Evolutionary conservation across 2,797 vertebrate genomes (phyloP).

Genomic region (Pangasius sanitwongsei): DNA sequence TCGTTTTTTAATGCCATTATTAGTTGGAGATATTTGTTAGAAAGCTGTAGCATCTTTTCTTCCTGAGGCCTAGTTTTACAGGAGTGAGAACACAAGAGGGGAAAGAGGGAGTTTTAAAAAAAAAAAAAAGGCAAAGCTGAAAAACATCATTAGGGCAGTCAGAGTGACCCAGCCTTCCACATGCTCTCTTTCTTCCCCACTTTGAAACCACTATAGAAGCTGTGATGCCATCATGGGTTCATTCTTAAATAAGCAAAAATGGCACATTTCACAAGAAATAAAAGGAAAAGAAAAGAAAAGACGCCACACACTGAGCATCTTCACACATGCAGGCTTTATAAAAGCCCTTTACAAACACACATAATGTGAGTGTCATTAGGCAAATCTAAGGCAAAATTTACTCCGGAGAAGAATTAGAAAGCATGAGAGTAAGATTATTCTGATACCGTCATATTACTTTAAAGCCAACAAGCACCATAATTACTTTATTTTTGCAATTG

Average conservation of each 20-base stretch:
- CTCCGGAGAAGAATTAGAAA: neutral
- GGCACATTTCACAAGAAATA: constrained; percentile 28
- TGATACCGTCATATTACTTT: neutral
- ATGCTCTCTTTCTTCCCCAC: constrained; percentile 6
- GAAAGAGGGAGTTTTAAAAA: neutral
- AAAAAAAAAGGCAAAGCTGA: neutral
- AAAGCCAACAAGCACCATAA: neutral
- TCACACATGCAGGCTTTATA: neutral
- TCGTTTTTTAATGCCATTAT: constrained; percentile 33
- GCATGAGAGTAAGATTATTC: neutral
- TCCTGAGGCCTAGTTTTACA: constrained; percentile 47
- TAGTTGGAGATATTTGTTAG: constrained; percentile 43
- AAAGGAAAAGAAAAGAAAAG: constrained; percentile 15
- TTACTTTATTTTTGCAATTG: neutral
- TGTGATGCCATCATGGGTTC: constrained; percentile 26
- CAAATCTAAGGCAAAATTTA: neutral
- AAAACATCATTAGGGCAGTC: constrained; percentile 53
- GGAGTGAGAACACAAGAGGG: constrained; percentile 40
- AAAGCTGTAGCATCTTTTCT: constrained; percentile 50
- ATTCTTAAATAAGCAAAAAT: constrained; percentile 38
- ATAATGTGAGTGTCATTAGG: neutral
- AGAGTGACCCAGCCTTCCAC: constrained; percentile 26
- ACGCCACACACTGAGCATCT: neutral
- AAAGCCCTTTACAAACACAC: neutral
- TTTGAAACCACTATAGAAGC: constrained; percentile 35